phyloP scores from a whole-genome alignment of 2,113 vertebrate species.

The Callopanchax toddi region DNA sequence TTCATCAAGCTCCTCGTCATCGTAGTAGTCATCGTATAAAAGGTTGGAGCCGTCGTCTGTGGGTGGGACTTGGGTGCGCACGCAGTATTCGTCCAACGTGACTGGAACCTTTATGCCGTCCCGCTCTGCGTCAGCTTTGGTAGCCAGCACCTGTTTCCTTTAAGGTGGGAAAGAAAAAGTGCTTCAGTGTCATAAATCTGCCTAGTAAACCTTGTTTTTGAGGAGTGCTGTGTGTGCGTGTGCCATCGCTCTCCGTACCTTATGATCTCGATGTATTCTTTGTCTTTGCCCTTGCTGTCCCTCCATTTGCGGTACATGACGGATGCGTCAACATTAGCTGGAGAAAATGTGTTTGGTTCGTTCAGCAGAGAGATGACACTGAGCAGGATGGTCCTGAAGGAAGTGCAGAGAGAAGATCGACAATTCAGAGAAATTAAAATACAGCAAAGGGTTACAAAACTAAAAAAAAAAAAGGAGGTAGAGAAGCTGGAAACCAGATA shows the following conservation, averaged over 20 bases:
- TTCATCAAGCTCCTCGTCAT: slow-evolving; percentile 88
- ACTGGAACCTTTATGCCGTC: slow-evolving; percentile 94
- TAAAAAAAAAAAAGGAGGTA: no score
- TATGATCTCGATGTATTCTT: slow-evolving; percentile 95
- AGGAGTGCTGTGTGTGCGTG: neutral
- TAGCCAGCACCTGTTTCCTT: slow-evolving; percentile 94
- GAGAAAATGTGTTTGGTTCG: slow-evolving; percentile 96
- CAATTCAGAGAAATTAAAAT: slow-evolving; percentile 15
- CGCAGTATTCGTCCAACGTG: slow-evolving; percentile 94
- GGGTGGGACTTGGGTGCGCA: slow-evolving; percentile 89
- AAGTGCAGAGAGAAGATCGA: neutral
- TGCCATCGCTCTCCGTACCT: slow-evolving; percentile 71
- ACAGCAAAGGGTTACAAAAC: neutral
- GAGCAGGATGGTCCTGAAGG: slow-evolving; percentile 91
- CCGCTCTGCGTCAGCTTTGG: slow-evolving; percentile 90
- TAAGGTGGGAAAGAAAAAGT: accelerated
- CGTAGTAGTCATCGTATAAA: slow-evolving; percentile 93
- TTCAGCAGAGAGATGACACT: slow-evolving; percentile 96
- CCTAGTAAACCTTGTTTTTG: neutral
- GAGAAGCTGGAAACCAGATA: slow-evolving; percentile 22
- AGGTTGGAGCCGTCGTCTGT: slow-evolving; percentile 92
- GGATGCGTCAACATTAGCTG: slow-evolving; percentile 93
- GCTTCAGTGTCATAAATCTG: neutral
- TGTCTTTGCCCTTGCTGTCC: slow-evolving; percentile 94
- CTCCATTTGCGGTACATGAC: slow-evolving; percentile 98